Conservation (phyloP, 2,888 invertebrate species). For the Microplitis manilae region DNA sequence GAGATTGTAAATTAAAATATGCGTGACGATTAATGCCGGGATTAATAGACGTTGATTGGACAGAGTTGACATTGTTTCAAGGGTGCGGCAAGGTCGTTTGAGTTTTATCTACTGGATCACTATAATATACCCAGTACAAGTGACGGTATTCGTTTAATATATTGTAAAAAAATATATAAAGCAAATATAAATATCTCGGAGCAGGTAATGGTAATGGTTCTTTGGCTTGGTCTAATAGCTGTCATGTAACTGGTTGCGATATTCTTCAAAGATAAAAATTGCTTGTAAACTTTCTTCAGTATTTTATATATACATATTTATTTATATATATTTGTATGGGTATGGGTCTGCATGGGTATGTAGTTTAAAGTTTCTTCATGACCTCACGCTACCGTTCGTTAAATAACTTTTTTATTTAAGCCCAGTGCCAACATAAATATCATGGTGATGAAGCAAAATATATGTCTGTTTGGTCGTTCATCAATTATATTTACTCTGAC, state of each 20-base stretch:
- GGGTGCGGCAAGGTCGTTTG: slow-evolving; percentile 41
- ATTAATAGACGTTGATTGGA: slow-evolving; percentile 6
- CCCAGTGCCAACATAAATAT: slow-evolving; percentile 14
- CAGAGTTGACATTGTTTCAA: slow-evolving; percentile 18
- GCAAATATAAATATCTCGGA: background rate
- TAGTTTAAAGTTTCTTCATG: slow-evolving; percentile 23
- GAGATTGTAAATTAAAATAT: slow-evolving; percentile 9
- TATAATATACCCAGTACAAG: background rate
- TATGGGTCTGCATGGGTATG: slow-evolving; percentile 10
- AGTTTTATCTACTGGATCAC: slow-evolving; percentile 26
- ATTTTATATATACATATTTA: background rate
- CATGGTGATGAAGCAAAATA: slow-evolving; percentile 12
- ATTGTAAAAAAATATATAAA: slow-evolving; percentile 17
- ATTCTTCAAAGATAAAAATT: slow-evolving; percentile 10
- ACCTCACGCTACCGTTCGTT: slow-evolving; percentile 32
- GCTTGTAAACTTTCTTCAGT: background rate
- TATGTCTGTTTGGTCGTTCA: slow-evolving; percentile 1
- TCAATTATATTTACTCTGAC: slow-evolving; percentile 3
- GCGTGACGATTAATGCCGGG: background rate
- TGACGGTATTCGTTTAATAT: background rate
- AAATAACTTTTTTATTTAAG: slow-evolving; percentile 11
- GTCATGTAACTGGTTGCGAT: slow-evolving; percentile 31
- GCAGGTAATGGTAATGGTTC: slow-evolving; percentile 3
- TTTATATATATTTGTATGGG: slow-evolving; percentile 1
- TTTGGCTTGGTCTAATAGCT: slow-evolving; percentile 30